These are phyloP conservation scores for Pinna nobilis DNA, from an alignment of 1,140 invertebrate genomes.

Conservation along the genomic window DNA sequence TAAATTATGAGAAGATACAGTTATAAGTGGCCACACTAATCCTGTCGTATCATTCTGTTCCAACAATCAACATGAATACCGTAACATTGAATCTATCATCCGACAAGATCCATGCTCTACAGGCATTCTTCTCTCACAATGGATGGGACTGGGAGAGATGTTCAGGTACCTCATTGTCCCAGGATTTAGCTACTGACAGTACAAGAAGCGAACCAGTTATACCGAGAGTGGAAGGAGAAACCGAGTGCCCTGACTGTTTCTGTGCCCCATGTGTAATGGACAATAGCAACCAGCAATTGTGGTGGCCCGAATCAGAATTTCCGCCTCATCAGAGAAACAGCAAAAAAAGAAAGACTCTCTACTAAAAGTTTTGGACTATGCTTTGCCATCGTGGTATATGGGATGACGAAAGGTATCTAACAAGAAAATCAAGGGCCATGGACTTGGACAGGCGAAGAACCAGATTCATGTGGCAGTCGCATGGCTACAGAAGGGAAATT, in stretches of 20 bases:
- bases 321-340: background rate
- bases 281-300: background rate
- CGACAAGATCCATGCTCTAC: no score
- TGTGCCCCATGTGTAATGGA: background rate
- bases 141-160: no score
- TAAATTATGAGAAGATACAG: no score
- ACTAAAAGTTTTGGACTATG: constrained; percentile 8
- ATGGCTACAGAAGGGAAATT: constrained; percentile 2
- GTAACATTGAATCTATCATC: no score
- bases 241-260: background rate
- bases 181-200: no score
- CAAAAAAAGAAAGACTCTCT: background rate
- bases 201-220: no score
- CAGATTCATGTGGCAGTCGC: background rate
- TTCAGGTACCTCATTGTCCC: no score
- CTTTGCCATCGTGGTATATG: background rate
- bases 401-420: background rate
- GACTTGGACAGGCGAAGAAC: background rate
- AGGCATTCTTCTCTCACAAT: no score
- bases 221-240: no score
- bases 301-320: background rate
- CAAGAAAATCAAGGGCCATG: background rate
- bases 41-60: no score
- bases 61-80: no score
- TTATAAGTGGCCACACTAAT: no score